phyloP scores from a whole-genome alignment of 2,888 invertebrate species.

The Thysanoteuthis rhombus region DNA sequence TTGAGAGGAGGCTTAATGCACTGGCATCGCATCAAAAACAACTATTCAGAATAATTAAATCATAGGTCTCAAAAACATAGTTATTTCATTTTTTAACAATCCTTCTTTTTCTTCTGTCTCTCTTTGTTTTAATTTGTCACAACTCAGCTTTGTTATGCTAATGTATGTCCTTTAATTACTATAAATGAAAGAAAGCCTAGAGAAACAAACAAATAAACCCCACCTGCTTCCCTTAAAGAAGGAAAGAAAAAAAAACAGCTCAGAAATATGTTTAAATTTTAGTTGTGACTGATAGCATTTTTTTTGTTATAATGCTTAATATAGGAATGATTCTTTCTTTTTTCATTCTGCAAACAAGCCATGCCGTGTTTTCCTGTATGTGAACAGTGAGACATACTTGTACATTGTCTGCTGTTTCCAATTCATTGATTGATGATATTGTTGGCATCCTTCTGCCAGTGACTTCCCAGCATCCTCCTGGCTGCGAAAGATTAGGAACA shows the following conservation, averaged over 20 bases:
- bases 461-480: conserved; percentile 17
- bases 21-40: not conserved
- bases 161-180: not conserved
- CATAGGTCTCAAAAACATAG: not conserved
- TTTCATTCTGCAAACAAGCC: not conserved
- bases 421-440: conserved; percentile 18
- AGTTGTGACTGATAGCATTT: not conserved
- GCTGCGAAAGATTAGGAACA: not conserved
- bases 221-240: not conserved
- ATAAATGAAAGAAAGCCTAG: not conserved
- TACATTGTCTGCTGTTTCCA: not conserved
- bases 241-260: not conserved
- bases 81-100: too few relatives aligned
- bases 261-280: not conserved
- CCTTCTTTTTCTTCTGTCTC: too few relatives aligned
- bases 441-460: conserved; percentile 17
- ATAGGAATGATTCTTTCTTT: not conserved
- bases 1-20: too few relatives aligned
- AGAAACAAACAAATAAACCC: not conserved
- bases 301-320: not conserved
- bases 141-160: not conserved
- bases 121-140: too few relatives aligned
- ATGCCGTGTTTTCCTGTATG: not conserved
- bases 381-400: not conserved
- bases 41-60: not conserved